These are phyloP conservation scores for Stegodyphus mimosarum DNA, from an alignment of 1,140 invertebrate genomes.

Conservation along the genomic window DNA sequence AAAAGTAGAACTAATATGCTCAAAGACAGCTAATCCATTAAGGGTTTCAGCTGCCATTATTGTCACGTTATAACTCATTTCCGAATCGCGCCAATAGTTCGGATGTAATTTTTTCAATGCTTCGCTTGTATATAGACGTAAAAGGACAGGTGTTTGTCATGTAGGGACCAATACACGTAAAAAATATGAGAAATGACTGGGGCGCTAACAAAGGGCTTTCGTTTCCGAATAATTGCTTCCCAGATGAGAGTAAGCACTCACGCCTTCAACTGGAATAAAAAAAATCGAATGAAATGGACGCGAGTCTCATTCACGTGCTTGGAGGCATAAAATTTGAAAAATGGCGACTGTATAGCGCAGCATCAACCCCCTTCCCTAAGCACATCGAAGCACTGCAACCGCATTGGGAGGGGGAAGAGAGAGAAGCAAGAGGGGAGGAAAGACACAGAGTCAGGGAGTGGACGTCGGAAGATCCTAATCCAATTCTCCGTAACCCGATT, in stretches of 20 bases:
- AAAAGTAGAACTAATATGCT: no score
- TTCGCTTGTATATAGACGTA: no score
- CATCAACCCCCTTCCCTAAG: neutral
- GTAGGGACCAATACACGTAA: neutral
- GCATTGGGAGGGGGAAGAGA: neutral
- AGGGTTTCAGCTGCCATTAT: no score
- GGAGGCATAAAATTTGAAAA: slow-evolving; percentile 45
- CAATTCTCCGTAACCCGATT: slow-evolving; percentile 46
- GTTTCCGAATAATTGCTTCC: slow-evolving; percentile 24
- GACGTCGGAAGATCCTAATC: slow-evolving; percentile 17
- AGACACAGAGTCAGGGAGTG: neutral
- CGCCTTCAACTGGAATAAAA: slow-evolving; percentile 1
- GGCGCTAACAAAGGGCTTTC: slow-evolving; percentile 16
- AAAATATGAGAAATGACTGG: neutral
- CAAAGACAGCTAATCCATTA: no score
- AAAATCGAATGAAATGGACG: neutral
- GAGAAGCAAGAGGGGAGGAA: neutral
- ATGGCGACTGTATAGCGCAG: slow-evolving; percentile 3
- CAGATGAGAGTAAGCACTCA: slow-evolving; percentile 2
- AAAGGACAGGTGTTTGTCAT: slow-evolving; percentile 16
- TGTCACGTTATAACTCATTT: no score
- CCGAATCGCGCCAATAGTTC: no score
- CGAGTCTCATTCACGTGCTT: neutral
- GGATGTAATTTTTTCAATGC: no score
- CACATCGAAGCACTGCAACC: neutral